phyloP scores from a whole-genome alignment of 1,140 invertebrate genomes.

The silkworm (Bombyx mori) region ASM3026992v2 NC_085118.1:9029001-9029500 shows the following conservation, averaged over 20 bases:
- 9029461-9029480: slow-evolving; percentile 30
- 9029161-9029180: background rate
- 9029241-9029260: slow-evolving; percentile 36
- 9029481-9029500: slow-evolving; percentile 49
- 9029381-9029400: slow-evolving; percentile 9
- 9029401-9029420: background rate
- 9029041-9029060: slow-evolving; percentile 18
- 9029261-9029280: slow-evolving; percentile 20
- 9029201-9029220: slow-evolving; percentile 31
- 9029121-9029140: slow-evolving; percentile 31
- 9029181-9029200: slow-evolving; percentile 11
- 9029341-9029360: slow-evolving; percentile 34
- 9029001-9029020: slow-evolving; percentile 5
- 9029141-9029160: slow-evolving; percentile 4
- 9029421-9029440: background rate
- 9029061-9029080: slow-evolving; percentile 48
- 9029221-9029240: slow-evolving; percentile 19
- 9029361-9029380: slow-evolving; percentile 45
- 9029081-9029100: slow-evolving; percentile 53
- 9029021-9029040: slow-evolving; percentile 5
- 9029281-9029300: slow-evolving; percentile 26
- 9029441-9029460: slow-evolving; percentile 2
- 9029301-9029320: slow-evolving; percentile 43
- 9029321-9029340: slow-evolving; percentile 27
- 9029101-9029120: slow-evolving; percentile 43